Percentiles rank a stretch among this genome's conserved stretches.
Conservation (phyloP, 1,140 invertebrate genomes). For the Melitaea cinxia region DNA sequence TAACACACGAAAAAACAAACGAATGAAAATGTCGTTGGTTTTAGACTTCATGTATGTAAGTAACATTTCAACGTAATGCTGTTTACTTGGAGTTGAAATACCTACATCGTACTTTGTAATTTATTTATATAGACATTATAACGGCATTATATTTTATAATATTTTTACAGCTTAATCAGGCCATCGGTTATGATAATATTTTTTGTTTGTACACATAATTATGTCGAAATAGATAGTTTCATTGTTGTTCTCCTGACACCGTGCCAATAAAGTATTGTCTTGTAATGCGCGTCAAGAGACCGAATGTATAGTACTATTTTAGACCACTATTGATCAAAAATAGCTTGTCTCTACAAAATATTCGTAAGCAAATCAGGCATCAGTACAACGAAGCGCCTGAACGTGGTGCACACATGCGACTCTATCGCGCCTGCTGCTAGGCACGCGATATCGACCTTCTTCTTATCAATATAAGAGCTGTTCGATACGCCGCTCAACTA, state of each 20-base stretch:
- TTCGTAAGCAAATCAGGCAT: constrained; percentile 47
- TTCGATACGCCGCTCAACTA: constrained; percentile 47
- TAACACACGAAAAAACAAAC: no score
- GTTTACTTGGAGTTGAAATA: no score
- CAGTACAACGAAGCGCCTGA: constrained; percentile 44
- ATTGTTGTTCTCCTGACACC: constrained; percentile 24
- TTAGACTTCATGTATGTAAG: no score
- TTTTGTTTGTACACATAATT: constrained; percentile 12
- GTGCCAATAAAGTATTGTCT: constrained; percentile 42
- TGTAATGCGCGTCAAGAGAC: constrained; percentile 31
- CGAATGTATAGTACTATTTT: constrained; percentile 60
- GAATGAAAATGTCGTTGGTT: no score
- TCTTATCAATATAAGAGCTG: constrained; percentile 72
- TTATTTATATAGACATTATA: no score
- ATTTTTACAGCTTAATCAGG: not conserved
- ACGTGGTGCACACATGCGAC: constrained; percentile 37
- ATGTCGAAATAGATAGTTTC: constrained; percentile 1
- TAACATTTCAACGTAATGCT: no score
- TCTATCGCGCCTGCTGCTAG: constrained; percentile 39
- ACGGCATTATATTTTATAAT: not conserved
- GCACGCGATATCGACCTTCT: constrained; percentile 66
- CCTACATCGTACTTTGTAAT: no score
- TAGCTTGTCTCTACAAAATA: constrained; percentile 69
- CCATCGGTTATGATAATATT: constrained; percentile 6
- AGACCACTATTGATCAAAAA: constrained; percentile 66